A percentile compares a stretch with the other conserved stretches of the same genome.
phyloP scores from a whole-genome alignment of 2,113 vertebrate genomes.

The Carollia perspicillata region DNA sequence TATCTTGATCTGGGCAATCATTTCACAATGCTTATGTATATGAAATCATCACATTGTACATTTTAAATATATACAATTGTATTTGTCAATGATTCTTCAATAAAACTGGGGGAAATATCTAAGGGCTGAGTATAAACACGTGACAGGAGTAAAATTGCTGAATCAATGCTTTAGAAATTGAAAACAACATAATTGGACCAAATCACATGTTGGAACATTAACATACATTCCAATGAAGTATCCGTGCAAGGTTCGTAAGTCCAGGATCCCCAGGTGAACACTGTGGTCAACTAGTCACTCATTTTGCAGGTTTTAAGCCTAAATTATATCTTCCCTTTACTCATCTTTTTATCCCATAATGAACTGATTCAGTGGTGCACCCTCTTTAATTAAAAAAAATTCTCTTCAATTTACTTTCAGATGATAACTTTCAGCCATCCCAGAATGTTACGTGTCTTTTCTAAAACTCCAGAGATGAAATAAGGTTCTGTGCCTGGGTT shows the following conservation, averaged over 20 bases:
- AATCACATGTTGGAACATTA: neutral
- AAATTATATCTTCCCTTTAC: neutral
- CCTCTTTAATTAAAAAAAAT: neutral
- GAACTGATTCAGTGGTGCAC: neutral
- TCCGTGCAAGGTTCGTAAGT: neutral
- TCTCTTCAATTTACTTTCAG: neutral
- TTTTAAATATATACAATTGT: neutral
- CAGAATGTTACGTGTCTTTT: neutral
- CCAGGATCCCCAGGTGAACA: neutral
- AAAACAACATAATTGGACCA: neutral
- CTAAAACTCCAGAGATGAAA: neutral
- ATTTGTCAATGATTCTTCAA: neutral
- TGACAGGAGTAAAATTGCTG: neutral
- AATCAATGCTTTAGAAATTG: neutral
- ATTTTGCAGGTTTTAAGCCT: neutral
- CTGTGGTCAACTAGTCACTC: neutral
- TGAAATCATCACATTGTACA: neutral
- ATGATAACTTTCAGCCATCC: neutral
- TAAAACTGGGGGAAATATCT: neutral
- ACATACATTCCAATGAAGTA: neutral
- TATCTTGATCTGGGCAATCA: neutral
- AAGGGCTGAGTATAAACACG: neutral
- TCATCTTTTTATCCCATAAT: neutral
- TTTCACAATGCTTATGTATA: neutral
- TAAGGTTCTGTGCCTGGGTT: neutral